phyloP scores from a whole-genome alignment of 2,888 invertebrate species.

The Drosophila acutilabella region DNA sequence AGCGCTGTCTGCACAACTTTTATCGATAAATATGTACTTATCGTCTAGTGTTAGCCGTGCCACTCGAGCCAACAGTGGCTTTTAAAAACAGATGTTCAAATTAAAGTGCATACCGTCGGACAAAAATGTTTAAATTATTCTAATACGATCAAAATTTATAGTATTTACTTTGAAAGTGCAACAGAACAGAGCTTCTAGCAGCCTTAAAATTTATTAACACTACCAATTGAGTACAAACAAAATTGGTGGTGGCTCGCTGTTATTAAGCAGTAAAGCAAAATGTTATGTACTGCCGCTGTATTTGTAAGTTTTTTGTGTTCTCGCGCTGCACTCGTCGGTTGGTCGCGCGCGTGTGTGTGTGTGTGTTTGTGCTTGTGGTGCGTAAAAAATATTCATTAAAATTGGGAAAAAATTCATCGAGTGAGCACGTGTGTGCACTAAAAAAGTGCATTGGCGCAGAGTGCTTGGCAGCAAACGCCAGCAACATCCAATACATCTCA shows the following conservation, averaged over 20 bases:
- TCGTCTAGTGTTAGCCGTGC: constrained; percentile 11
- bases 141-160: not conserved
- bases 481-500: constrained; percentile 34
- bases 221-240: constrained; percentile 37
- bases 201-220: constrained; percentile 23
- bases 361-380: constrained; percentile 50
- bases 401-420: constrained; percentile 23
- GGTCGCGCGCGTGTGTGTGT: constrained; percentile 51
- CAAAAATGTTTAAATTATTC: no score
- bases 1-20: constrained; percentile 16
- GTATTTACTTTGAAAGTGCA: not conserved
- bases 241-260: constrained; percentile 35
- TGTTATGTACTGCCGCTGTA: constrained; percentile 25
- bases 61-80: constrained; percentile 8
- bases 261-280: constrained; percentile 23
- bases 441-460: constrained; percentile 36
- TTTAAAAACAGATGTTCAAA: not conserved
- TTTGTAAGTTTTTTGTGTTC: constrained; percentile 58
- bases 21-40: constrained; percentile 5
- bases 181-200: not conserved
- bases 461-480: constrained; percentile 21
- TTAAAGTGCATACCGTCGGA: no score
- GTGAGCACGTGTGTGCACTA: constrained; percentile 50
- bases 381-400: constrained; percentile 60
- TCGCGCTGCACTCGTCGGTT: constrained; percentile 64